Base-by-base conservation (phyloP, 2,113 vertebrate genomes). In the Percina caprodes region DNA sequence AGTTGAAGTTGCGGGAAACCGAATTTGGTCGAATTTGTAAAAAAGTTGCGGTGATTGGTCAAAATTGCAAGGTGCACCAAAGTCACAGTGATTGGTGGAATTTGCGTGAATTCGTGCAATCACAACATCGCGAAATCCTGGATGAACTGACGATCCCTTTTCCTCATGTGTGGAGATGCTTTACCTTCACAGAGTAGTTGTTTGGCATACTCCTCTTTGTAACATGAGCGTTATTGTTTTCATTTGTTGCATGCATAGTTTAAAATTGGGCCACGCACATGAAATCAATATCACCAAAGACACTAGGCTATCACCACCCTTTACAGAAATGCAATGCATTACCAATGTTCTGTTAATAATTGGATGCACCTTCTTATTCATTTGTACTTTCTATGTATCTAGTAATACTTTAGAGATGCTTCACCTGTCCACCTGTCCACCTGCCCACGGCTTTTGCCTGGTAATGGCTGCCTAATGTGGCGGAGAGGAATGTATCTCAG, bases 371-470 rank as follows among this genome's bases (percentile, higher is more conserved):
- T 72, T 74, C 33, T 72, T 78, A 69, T 87, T 85, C 61, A 59
- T 86, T 80, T 59, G 73, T 79, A 67, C 60, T 54, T 65, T 56
- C 11, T 66, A 61, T 87, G 86, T 82, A 56, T 69, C 58, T 61
- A 24, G 74, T 35, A 79, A 77, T 83, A 69, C 82, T 54, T 88
- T 67, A 84, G 52, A 75, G 16, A 68, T 59, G 76, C 55, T 75
- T 84, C 76, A 86, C 56, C 77, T 78, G 77, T 80, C 86, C 76
- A 86, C 56, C 77, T 78, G 77, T 80, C 86, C 84, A 84, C 86
- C 84, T 77, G 81, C 71, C 56, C 51, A 18, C 72, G 39, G 63
- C 52, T 81, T 77, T 76, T 52, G 49, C 65, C 55, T 78, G 81
- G 84, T 82, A 88, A 87, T 83, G 73, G 61, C 26, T 51, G 48